Evolutionary conservation across 2,888 invertebrate genomes (phyloP).

Genomic region (Mycalesis mineus): DNA sequence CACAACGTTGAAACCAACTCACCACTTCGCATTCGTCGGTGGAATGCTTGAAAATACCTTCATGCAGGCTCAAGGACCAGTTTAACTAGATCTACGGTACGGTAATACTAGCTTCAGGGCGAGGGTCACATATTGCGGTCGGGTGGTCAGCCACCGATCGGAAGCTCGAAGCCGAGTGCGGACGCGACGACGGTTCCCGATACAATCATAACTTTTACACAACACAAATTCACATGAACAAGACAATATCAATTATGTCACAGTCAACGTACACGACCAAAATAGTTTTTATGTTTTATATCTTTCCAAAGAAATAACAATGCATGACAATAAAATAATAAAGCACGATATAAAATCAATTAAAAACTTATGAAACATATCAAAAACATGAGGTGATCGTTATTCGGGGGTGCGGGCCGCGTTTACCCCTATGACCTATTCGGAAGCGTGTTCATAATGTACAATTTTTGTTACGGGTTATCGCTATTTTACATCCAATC

Average conservation of each 20-base stretch:
- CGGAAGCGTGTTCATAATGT: conserved; percentile 23
- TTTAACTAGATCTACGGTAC: conserved; percentile 65
- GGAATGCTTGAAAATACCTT: conserved; percentile 70
- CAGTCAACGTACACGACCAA: conserved; percentile 74
- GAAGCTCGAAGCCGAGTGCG: conserved; percentile 72
- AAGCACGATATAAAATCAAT: conserved; percentile 57
- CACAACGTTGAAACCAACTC: conserved; percentile 63
- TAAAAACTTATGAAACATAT: conserved; percentile 33
- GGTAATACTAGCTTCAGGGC: conserved; percentile 57
- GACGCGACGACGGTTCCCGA: conserved; percentile 63
- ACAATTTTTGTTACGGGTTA: neutral
- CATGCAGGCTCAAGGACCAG: conserved; percentile 66
- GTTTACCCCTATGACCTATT: conserved; percentile 34
- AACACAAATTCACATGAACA: conserved; percentile 78
- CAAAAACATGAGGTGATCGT: conserved; percentile 43
- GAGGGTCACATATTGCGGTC: conserved; percentile 61
- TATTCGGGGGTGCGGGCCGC: conserved; percentile 54
- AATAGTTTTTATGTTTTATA: conserved; percentile 66
- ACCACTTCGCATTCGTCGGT: conserved; percentile 69
- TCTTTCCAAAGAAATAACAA: conserved; percentile 43
- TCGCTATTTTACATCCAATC: conserved; percentile 19
- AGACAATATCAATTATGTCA: conserved; percentile 67
- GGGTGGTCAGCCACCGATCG: conserved; percentile 60
- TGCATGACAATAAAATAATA: conserved; percentile 54
- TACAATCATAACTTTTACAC: conserved; percentile 53